phyloP scores from a whole-genome alignment of 1,140 invertebrate genomes.

The Linepithema humile region DNA sequence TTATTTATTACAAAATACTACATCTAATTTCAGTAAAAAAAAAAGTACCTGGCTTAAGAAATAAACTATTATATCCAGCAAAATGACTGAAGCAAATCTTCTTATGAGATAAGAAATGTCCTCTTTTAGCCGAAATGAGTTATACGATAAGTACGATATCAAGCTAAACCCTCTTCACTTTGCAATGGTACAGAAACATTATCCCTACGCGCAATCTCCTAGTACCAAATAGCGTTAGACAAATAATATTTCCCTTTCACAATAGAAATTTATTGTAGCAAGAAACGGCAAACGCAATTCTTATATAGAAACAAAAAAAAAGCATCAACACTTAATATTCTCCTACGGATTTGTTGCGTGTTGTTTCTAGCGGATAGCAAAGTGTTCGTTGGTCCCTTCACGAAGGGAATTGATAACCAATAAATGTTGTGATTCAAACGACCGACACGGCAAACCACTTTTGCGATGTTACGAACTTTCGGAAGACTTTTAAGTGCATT shows the following conservation, averaged over 20 bases:
- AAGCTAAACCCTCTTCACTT: not conserved
- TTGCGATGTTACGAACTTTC: not conserved
- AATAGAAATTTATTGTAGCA: conserved; percentile 18
- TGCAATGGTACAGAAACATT: conserved; percentile 15
- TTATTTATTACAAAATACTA: not conserved
- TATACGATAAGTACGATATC: not conserved
- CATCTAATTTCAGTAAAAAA: not conserved
- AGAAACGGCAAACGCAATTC: not conserved
- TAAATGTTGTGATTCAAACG: not conserved
- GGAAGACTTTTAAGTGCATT: not conserved
- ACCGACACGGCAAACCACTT: not conserved
- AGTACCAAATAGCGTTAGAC: not conserved
- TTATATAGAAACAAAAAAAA: not conserved
- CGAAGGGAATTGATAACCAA: not conserved
- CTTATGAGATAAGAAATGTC: conserved; percentile 12
- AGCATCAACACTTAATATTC: not conserved
- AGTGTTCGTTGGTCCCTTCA: conserved; percentile 35
- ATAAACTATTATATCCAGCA: not conserved
- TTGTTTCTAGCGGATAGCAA: conserved; percentile 49
- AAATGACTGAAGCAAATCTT: conserved; percentile 22
- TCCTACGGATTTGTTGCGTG: conserved; percentile 26
- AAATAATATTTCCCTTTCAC: conserved; percentile 6
- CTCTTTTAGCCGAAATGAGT: conserved; percentile 11
- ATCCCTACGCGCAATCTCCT: not conserved
- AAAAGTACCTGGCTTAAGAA: not conserved